Base-by-base conservation (phyloP, 2,113 vertebrate species). In the Lophochroa leadbeateri region DNA sequence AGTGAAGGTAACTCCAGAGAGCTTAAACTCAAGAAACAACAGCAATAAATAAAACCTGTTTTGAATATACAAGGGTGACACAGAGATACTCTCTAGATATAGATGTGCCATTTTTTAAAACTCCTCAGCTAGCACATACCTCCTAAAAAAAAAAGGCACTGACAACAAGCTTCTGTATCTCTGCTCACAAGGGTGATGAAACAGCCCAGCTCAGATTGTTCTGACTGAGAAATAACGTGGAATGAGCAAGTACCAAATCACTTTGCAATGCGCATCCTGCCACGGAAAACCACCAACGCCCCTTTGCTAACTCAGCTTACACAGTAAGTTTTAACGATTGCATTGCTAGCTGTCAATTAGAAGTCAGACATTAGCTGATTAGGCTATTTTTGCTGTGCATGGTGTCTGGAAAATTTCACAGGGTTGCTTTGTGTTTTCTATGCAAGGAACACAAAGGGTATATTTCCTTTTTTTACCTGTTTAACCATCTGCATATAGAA, bases 31-130 rank as follows among this genome's bases (percentile, higher is more conserved):
- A 81, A 60, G 52, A 53, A n/a, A 58, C 15, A 52, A 60, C 18
- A 70, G 68, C 46, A 88, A 84, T 55, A 80, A 61, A 81, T 57
- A 78, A 83, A 84, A 41, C 47, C 46, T 71, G 25, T 37, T 95
- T 93, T 84, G 75, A 91, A 65, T 88, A 81, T 43, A 50, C 35
- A 55, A 50, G 25, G 28, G 35, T 53, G 52, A 88, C 50, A 63
- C 16, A 80, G 52, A 88, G 75, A 85, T 89, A 39, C 69, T 81
- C 75, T 88, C 64, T 65, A 81, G 64, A 61, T 88, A 71, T 13
- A 58, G 63, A 47, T 50, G 58, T 85, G 81, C 46, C 17, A 61
- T 31, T 89, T 88, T 71, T 67, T 64, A 71, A 65, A 55, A 61
- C 50, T 76, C 70, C 55, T 76, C 50, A 65, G 72, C 39, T 65